Conservation (phyloP, 2,888 invertebrate species). For the Lacanobia wlatinum region DNA sequence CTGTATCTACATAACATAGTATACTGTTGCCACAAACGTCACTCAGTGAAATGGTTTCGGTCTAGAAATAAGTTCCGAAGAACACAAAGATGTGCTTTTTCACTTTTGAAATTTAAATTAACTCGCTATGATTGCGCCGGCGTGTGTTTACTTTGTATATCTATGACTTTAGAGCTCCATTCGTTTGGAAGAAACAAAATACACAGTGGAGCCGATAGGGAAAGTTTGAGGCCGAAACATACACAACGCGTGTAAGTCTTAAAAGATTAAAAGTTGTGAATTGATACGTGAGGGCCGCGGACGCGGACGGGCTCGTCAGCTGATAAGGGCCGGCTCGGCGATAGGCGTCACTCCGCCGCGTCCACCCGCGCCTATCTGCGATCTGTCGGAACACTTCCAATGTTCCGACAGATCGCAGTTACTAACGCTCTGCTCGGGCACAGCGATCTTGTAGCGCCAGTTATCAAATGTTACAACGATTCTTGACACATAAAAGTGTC, state of each 20-base stretch:
- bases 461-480: slow-evolving; percentile 13
- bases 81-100: slow-evolving; percentile 15
- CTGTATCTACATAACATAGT: slow-evolving; percentile 18
- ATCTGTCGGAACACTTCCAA: slow-evolving; percentile 52
- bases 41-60: slow-evolving; percentile 33
- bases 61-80: slow-evolving; percentile 27
- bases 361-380: slow-evolving; percentile 40
- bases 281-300: slow-evolving; percentile 32
- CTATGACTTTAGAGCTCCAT: not conserved
- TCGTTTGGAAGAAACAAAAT: slow-evolving; percentile 12
- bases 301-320: slow-evolving; percentile 4
- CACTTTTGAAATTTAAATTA: slow-evolving; percentile 19
- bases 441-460: slow-evolving; percentile 2
- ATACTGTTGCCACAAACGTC: slow-evolving; percentile 20
- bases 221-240: slow-evolving; percentile 26
- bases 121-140: not conserved
- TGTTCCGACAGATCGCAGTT: slow-evolving; percentile 46
- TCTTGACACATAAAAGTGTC: not conserved
- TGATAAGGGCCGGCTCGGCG: slow-evolving; percentile 41
- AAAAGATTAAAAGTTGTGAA: slow-evolving; percentile 52
- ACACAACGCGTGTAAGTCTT: slow-evolving; percentile 26
- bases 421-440: not conserved
- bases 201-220: not conserved
- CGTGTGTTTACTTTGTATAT: slow-evolving; percentile 9
- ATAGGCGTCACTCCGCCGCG: slow-evolving; percentile 11